These are phyloP conservation scores for Drosophila littoralis DNA, from an alignment of 1,140 invertebrate species.

Conservation along the genomic window DNA sequence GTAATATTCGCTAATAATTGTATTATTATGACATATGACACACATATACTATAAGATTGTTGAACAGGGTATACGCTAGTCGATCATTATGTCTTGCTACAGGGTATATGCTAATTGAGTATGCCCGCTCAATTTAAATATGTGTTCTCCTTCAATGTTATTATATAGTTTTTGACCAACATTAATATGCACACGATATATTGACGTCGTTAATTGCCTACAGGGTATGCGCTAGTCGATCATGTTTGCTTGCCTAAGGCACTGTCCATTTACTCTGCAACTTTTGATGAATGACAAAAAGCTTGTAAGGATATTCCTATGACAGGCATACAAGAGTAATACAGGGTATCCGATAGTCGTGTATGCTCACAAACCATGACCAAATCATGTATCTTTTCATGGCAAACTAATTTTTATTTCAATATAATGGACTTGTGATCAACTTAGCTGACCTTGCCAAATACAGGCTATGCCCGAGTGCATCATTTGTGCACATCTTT, in stretches of 20 bases:
- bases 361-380: too few relatives aligned
- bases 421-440: too few relatives aligned
- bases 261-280: too few relatives aligned
- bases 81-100: background rate
- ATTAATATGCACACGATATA: background rate
- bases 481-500: background rate
- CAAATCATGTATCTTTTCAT: background rate
- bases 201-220: background rate
- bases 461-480: constrained; percentile 1
- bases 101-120: background rate
- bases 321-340: background rate
- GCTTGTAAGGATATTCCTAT: too few relatives aligned
- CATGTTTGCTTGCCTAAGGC: background rate
- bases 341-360: background rate
- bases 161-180: background rate
- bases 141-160: too few relatives aligned
- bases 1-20: too few relatives aligned
- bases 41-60: too few relatives aligned
- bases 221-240: background rate
- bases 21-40: too few relatives aligned
- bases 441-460: too few relatives aligned
- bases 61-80: constrained; percentile 1
- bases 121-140: background rate
- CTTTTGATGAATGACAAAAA: too few relatives aligned
- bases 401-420: background rate